Evolutionary conservation across 1,140 invertebrate genomes (phyloP), one percentile per base, ranked within the genome.

Genomic region (Solenopsis invicta): DNA sequence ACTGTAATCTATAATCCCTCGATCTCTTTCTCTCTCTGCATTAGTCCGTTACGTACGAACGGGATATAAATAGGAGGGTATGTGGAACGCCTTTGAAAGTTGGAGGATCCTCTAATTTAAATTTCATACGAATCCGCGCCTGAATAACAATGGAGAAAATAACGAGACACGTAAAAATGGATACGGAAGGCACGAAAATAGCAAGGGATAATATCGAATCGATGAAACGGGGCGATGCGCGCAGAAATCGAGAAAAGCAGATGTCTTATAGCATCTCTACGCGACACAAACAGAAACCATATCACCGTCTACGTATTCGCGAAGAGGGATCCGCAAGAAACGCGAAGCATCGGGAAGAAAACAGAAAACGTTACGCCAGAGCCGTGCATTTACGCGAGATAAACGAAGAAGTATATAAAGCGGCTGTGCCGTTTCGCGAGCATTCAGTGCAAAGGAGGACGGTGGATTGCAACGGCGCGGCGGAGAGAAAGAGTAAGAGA

Each of bases 351-450:
- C 64, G 62, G 59, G 80, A 62, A 54, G 86, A 85, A 82, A 82
- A 87, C 67, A 54, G 75, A 76, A 54, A 54, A 71, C 72, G 41
- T 71, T 78, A 75, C 45, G 48, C 12, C 41, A 6, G 29, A 29
- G 72, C 62, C 76, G 72, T 48, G 56, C 56, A 21, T 77, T 69
- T 88, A 76, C 6, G 59, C 66, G 84, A 75, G 78, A 59, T 74
- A 87, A 89, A 89, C 76, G 77, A 45, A 71, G 34, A 81, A 81
- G 64, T 71, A 10, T 54, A 71, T 54, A 81, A 37, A 69, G 16
- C 77, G 48, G 24, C 21, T 41, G 54, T n/a, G 64, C 34, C 21
- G 29, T 29, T 80, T 29, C 16, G 48, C 48, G 64, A 69, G 29
- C 48, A 37, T 69, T 80, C 16, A 21, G 69, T 6, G 86, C 34